Conservation (phyloP, 2,888 invertebrate species). For the Anorthoa munda region DNA sequence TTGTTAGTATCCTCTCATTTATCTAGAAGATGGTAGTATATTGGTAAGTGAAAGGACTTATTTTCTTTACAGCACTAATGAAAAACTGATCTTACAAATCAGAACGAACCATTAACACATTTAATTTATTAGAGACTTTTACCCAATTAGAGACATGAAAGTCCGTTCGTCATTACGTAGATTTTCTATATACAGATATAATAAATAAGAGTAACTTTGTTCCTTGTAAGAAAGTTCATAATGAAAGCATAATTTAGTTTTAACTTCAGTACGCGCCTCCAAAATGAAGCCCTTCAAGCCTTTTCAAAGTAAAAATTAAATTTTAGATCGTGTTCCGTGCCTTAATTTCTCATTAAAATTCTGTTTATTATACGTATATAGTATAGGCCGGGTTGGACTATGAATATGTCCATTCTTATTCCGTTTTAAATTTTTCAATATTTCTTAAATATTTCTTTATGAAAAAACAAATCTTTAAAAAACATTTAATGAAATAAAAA, state of each 20-base stretch:
- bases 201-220: conserved; percentile 65
- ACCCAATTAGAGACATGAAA: conserved; percentile 4
- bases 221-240: conserved; percentile 66
- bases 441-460: too few relatives aligned
- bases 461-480: too few relatives aligned
- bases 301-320: conserved; percentile 77
- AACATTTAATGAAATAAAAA: too few relatives aligned
- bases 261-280: conserved; percentile 70
- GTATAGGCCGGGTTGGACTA: conserved; percentile 3
- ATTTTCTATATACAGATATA: conserved; percentile 58
- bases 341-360: conserved; percentile 74
- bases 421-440: too few relatives aligned
- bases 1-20: too few relatives aligned
- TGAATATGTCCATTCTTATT: background rate
- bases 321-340: conserved; percentile 70
- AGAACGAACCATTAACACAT: conserved; percentile 4
- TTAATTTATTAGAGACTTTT: conserved; percentile 14
- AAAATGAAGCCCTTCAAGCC: conserved; percentile 73
- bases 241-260: conserved; percentile 75
- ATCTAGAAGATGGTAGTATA: too few relatives aligned
- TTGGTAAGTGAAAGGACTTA: too few relatives aligned
- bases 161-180: conserved; percentile 34
- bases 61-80: too few relatives aligned
- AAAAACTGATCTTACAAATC: background rate
- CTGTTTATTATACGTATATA: conserved; percentile 57